Evolutionary conservation across 2,113 vertebrate species (phyloP).

Genomic region (Montifringilla adamsi): DNA sequence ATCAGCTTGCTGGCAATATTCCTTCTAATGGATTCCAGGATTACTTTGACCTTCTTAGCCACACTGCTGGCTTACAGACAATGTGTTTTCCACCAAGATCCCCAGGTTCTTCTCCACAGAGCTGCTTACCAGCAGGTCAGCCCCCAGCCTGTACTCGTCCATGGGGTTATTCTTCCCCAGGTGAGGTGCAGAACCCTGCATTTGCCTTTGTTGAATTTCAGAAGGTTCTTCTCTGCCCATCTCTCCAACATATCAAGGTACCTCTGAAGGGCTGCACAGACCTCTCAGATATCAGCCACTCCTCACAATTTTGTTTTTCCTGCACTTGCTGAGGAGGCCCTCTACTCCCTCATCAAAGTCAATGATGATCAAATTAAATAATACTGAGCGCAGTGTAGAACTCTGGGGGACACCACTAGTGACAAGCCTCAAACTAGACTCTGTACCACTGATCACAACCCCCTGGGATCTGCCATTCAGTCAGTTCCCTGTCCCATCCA

Average conservation of each 20-base stretch:
- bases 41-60: not conserved
- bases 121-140: not conserved
- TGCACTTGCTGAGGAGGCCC: not conserved
- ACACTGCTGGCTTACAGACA: not conserved
- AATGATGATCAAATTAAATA: not conserved
- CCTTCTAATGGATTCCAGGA: not conserved
- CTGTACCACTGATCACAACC: not conserved
- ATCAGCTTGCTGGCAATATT: not conserved
- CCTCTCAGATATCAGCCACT: not conserved
- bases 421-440: not conserved
- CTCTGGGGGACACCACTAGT: not conserved
- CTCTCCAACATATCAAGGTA: not conserved
- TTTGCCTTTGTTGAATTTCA: not conserved
- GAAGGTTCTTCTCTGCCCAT: not conserved
- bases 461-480: not conserved
- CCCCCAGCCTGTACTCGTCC: too few relatives aligned
- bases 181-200: not conserved
- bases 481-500: not conserved
- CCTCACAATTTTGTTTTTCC: not conserved
- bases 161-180: not conserved
- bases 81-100: not conserved
- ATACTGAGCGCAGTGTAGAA: not conserved
- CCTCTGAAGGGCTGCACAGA: not conserved
- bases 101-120: not conserved
- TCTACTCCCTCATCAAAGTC: not conserved